These are phyloP conservation scores for Salminus brasiliensis DNA, from an alignment of 2,113 vertebrate species.

Conservation along the genomic window DNA sequence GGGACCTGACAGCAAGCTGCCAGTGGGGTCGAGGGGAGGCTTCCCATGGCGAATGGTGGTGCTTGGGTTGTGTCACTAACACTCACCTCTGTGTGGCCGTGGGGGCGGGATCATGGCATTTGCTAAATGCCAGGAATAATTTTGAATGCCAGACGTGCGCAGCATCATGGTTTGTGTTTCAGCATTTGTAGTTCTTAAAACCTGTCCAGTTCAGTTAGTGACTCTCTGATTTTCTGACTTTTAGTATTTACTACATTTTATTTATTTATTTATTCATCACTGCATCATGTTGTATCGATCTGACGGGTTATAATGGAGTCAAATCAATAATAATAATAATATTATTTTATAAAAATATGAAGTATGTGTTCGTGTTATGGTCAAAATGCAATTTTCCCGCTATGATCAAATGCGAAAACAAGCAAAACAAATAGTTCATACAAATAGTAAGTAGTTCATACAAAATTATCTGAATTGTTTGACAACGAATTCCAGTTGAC, in stretches of 20 bases:
- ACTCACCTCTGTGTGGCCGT: conserved; percentile 20
- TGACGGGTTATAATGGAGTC: too few relatives aligned
- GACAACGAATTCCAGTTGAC: too few relatives aligned
- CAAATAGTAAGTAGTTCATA: too few relatives aligned
- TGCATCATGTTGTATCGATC: too few relatives aligned
- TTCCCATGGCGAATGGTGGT: neutral
- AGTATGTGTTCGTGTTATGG: too few relatives aligned
- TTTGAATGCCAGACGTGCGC: neutral
- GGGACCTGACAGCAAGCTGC: neutral
- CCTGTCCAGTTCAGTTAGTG: neutral
- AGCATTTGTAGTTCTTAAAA: neutral
- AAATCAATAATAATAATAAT: too few relatives aligned
- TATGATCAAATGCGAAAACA: too few relatives aligned
- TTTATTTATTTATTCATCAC: neutral
- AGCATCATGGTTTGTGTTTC: neutral
- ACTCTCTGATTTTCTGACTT: neutral
- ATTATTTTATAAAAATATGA: too few relatives aligned
- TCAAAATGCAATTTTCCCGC: too few relatives aligned
- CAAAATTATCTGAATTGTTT: too few relatives aligned
- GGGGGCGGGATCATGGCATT: conserved; percentile 31
- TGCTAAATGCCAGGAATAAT: conserved; percentile 46
- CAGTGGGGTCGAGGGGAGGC: neutral
- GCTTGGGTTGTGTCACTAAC: conserved; percentile 35
- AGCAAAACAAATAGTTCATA: too few relatives aligned
- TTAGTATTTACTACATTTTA: neutral